phyloP scores from a whole-genome alignment of 2,888 invertebrate species.

The Cosmia trapezina region DNA sequence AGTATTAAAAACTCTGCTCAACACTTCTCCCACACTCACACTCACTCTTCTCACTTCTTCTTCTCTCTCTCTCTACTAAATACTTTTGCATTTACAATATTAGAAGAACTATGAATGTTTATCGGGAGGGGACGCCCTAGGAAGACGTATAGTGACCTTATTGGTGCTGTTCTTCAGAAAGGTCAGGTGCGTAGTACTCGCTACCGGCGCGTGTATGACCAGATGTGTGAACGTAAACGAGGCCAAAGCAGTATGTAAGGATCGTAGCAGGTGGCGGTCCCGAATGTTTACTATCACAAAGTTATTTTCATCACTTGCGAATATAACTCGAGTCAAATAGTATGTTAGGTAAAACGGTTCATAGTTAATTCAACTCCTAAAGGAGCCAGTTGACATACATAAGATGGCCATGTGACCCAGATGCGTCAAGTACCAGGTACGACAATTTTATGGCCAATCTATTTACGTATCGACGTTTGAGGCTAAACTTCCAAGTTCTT shows the following conservation, averaged over 20 bases:
- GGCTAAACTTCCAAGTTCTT: slow-evolving; percentile 28
- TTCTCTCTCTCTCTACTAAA: too few relatives aligned
- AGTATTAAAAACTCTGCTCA: too few relatives aligned
- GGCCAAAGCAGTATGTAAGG: too few relatives aligned
- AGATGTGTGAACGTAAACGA: too few relatives aligned
- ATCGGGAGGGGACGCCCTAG: too few relatives aligned
- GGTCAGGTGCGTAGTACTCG: too few relatives aligned
- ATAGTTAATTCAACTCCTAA: slow-evolving; percentile 27
- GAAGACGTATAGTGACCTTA: too few relatives aligned
- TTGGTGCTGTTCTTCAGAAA: too few relatives aligned
- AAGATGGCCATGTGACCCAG: slow-evolving; percentile 38
- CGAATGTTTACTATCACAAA: neutral
- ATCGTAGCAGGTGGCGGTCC: too few relatives aligned
- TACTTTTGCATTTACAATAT: neutral
- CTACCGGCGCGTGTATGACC: too few relatives aligned
- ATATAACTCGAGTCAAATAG: neutral
- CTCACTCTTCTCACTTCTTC: too few relatives aligned
- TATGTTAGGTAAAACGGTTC: neutral
- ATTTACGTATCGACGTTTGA: slow-evolving; percentile 32
- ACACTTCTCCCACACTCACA: too few relatives aligned
- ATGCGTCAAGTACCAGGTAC: slow-evolving; percentile 50
- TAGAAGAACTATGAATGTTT: neutral
- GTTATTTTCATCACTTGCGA: neutral
- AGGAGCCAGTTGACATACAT: slow-evolving; percentile 40
- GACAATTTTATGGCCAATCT: slow-evolving; percentile 45